A percentile compares a stretch with the other conserved stretches of the same genome.
These are phyloP conservation scores for Ictalurus furcatus DNA, from an alignment of 2,113 vertebrate species.

Conservation along the genomic window DNA sequence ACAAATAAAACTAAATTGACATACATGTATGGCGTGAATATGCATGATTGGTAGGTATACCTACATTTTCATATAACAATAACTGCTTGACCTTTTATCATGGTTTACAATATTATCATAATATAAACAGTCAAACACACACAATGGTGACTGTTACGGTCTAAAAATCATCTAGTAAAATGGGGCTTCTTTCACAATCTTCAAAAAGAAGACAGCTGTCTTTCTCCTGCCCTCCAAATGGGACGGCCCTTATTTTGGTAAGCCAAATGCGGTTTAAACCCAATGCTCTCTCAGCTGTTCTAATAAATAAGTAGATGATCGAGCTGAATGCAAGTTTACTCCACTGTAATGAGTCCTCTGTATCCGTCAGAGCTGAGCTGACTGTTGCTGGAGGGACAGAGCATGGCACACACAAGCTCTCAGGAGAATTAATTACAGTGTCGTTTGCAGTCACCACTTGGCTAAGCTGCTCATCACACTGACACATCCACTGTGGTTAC, in stretches of 20 bases:
- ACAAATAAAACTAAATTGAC: too few species aligned
- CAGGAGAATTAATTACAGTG: constrained; percentile 48
- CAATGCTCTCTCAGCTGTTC: not conserved
- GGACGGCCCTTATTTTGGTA: not conserved
- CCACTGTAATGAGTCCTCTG: constrained; percentile 31
- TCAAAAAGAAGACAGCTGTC: not conserved
- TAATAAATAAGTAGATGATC: constrained; percentile 27
- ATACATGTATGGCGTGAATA: too few species aligned
- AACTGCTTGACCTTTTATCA: not conserved
- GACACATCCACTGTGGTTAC: constrained; percentile 7
- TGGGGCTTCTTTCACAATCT: not conserved
- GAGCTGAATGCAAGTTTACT: constrained; percentile 41
- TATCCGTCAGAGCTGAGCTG: constrained; percentile 27
- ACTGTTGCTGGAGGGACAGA: constrained; percentile 27
- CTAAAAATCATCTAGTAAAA: not conserved
- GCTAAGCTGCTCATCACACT: constrained; percentile 1
- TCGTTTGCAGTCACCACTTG: constrained; percentile 38
- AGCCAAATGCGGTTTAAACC: not conserved
- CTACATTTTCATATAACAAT: not conserved
- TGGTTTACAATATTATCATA: not conserved
- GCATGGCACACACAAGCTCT: constrained; percentile 27
- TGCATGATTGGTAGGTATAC: not conserved
- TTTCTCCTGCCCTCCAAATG: not conserved
- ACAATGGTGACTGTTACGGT: not conserved
- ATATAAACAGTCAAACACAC: not conserved